Evolutionary conservation across 2,113 vertebrate species (phyloP).

Genomic region (Colinus virginianus): DNA sequence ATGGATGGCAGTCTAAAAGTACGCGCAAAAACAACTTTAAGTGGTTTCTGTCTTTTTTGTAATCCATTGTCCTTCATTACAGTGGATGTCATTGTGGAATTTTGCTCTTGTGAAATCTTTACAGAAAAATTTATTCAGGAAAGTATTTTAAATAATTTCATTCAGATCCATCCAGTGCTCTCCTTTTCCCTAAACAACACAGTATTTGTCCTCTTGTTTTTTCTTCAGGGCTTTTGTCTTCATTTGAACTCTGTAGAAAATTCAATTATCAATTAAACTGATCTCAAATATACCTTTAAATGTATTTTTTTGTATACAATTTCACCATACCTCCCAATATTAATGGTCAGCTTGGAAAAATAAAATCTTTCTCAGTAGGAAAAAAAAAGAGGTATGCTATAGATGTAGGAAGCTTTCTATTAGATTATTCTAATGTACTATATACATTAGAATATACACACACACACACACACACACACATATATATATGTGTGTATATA

Average conservation of each 20-base stretch:
- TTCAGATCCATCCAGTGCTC: not conserved
- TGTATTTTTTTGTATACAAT: not conserved
- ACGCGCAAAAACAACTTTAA: not conserved
- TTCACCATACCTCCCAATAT: not conserved
- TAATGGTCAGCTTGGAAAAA: not conserved
- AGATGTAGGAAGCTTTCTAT: not conserved
- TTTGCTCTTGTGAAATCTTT: not conserved
- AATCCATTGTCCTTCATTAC: not conserved
- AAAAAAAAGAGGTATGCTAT: not conserved
- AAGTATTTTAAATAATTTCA: not conserved
- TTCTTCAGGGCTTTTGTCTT: not conserved
- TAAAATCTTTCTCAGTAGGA: fast-evolving
- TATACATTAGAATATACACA: too few relatives aligned
- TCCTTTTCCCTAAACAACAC: not conserved
- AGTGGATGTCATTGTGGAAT: not conserved
- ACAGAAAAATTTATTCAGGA: not conserved
- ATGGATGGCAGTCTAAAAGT: not conserved
- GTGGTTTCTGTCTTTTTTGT: fast-evolving
- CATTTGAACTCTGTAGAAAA: not conserved
- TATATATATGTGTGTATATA: too few relatives aligned
- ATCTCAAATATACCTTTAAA: not conserved
- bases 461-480: too few relatives aligned
- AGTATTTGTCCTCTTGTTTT: fast-evolving
- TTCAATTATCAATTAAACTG: not conserved
- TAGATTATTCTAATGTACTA: not conserved